phyloP scores from a whole-genome alignment of 2,113 vertebrate genomes.

The Pleuronectes platessa region DNA sequence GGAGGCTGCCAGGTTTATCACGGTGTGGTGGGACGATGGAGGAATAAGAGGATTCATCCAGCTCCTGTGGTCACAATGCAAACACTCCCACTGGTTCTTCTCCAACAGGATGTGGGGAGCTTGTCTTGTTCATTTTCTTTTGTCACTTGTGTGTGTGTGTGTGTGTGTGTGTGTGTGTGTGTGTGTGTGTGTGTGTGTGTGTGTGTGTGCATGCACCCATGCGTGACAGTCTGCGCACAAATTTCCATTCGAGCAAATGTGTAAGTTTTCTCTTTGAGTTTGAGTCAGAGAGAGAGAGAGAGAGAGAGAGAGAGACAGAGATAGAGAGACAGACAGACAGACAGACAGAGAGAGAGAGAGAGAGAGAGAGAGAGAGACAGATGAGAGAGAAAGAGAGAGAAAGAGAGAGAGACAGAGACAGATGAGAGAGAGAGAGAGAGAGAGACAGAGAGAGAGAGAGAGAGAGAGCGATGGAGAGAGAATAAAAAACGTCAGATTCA shows the following conservation, averaged over 20 bases:
- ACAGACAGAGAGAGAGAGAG: no score
- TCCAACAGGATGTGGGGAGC: slow-evolving; percentile 37
- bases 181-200: no score
- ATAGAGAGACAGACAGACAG: no score
- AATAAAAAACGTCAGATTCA: background rate
- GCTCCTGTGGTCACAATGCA: slow-evolving; percentile 41
- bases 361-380: no score
- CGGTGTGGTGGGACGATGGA: slow-evolving; percentile 32
- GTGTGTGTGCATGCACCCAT: background rate
- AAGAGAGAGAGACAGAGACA: no score
- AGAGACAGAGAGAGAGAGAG: no score
- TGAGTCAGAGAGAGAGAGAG: background rate
- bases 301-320: no score
- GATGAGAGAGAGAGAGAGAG: no score
- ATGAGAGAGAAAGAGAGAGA: no score
- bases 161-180: no score
- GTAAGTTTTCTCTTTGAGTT: background rate
- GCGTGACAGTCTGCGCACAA: slow-evolving; percentile 17
- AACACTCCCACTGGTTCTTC: slow-evolving; percentile 11
- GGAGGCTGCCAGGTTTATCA: no score
- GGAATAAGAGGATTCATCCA: slow-evolving; percentile 34
- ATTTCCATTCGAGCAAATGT: slow-evolving; percentile 31
- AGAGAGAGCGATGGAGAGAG: no score
- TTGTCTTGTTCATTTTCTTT: slow-evolving; percentile 19
- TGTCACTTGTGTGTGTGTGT: slow-evolving; percentile 18